These are phyloP conservation scores for Ylistrum balloti DNA, from an alignment of 1,140 invertebrate species.

Conservation along the genomic window DNA sequence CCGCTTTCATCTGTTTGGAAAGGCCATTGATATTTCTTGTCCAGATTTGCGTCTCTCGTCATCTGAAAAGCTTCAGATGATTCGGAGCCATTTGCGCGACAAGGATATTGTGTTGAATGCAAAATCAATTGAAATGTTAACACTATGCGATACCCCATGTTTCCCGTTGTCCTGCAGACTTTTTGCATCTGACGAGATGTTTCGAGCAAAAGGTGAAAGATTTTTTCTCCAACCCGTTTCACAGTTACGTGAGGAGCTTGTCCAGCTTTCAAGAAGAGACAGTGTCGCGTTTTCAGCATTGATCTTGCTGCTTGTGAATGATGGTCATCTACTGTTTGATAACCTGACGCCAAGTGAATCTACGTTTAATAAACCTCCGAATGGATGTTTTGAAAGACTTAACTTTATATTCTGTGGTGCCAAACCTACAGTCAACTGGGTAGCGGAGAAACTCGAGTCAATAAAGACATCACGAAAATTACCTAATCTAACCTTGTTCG, in stretches of 20 bases:
- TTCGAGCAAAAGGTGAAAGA: constrained; percentile 18
- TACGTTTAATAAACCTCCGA: background rate
- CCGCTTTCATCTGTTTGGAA: constrained; percentile 25
- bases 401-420: background rate
- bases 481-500: background rate
- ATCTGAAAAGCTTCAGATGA: constrained; percentile 20
- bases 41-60: background rate
- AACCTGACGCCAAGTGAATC: constrained; percentile 6
- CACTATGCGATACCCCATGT: background rate
- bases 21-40: constrained; percentile 17
- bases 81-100: constrained; percentile 36
- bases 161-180: constrained; percentile 43
- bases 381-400: background rate
- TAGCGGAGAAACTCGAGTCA: background rate
- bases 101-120: background rate
- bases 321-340: background rate
- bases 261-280: background rate
- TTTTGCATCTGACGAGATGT: constrained; percentile 46
- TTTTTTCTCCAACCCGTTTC: constrained; percentile 30
- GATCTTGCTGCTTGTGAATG: background rate
- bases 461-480: constrained; percentile 23
- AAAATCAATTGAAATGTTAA: background rate
- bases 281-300: constrained; percentile 21
- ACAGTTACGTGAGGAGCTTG: constrained; percentile 10
- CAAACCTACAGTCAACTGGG: background rate